phyloP scores from a whole-genome alignment of 2,888 invertebrate species.

The Drosophila anomalipes region DNA sequence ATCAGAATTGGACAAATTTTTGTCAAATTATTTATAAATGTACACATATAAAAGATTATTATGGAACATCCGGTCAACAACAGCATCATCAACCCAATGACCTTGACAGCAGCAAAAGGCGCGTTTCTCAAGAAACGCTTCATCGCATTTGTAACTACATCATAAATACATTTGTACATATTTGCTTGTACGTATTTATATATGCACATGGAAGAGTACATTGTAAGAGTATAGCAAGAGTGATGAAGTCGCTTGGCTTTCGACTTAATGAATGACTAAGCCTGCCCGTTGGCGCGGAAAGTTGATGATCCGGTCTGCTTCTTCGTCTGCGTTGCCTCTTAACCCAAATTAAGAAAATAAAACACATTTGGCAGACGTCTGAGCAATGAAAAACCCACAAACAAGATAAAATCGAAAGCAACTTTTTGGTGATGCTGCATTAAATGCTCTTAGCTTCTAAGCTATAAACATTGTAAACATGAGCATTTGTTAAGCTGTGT shows the following conservation, averaged over 20 bases:
- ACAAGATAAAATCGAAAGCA: neutral
- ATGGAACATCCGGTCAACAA: slow-evolving; percentile 41
- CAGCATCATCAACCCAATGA: slow-evolving; percentile 31
- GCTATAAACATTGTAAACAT: slow-evolving; percentile 33
- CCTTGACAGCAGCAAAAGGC: slow-evolving; percentile 37
- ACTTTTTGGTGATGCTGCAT: slow-evolving; percentile 18
- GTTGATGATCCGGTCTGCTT: slow-evolving; percentile 25
- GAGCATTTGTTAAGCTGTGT: slow-evolving; percentile 10
- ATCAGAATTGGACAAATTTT: neutral
- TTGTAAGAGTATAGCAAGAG: neutral
- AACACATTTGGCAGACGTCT: slow-evolving; percentile 32
- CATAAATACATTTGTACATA: neutral
- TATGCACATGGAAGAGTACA: slow-evolving; percentile 3
- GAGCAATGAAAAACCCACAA: slow-evolving; percentile 9
- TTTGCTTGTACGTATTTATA: neutral
- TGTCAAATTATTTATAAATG: neutral
- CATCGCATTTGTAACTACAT: slow-evolving; percentile 31
- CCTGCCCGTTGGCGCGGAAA: slow-evolving; percentile 41
- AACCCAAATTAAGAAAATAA: slow-evolving; percentile 56
- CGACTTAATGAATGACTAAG: slow-evolving; percentile 42
- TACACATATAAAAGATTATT: slow-evolving; percentile 18
- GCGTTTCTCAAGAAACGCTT: slow-evolving; percentile 38
- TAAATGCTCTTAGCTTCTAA: slow-evolving; percentile 27
- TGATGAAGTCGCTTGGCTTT: slow-evolving; percentile 14
- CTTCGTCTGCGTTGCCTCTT: slow-evolving; percentile 38